Evolutionary conservation across 2,113 vertebrate species (phyloP).

Genomic region (Dipodomys spectabilis): DNA sequence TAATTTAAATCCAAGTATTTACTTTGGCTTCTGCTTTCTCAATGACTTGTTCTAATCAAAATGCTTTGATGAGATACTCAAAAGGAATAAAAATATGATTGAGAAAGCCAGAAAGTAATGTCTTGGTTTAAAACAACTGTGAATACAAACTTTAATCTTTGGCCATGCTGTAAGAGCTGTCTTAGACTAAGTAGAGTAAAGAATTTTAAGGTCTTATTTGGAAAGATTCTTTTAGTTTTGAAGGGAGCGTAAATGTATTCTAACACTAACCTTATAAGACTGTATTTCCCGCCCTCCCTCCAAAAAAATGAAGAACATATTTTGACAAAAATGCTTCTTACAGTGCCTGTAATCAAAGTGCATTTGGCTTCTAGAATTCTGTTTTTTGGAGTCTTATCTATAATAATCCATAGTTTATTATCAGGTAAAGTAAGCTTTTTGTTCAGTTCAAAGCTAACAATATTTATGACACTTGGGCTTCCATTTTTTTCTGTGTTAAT

Average conservation of each 20-base stretch:
- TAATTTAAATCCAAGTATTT: constrained; percentile 87
- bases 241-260: constrained; percentile 63
- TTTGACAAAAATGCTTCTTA: constrained; percentile 57
- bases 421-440: neutral
- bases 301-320: no score
- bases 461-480: neutral
- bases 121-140: constrained; percentile 85
- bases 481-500: neutral
- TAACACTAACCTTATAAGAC: constrained; percentile 21
- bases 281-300: neutral
- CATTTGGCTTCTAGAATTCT: constrained; percentile 38
- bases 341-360: constrained; percentile 45
- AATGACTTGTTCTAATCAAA: constrained; percentile 86
- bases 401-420: neutral
- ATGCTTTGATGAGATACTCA: constrained; percentile 88
- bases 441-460: neutral
- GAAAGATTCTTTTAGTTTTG: constrained; percentile 67
- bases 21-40: constrained; percentile 84
- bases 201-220: constrained; percentile 60
- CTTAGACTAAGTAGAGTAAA: constrained; percentile 63
- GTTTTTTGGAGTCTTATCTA: neutral
- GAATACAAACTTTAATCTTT: constrained; percentile 83
- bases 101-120: constrained; percentile 75
- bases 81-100: constrained; percentile 79
- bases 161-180: constrained; percentile 69